These are phyloP conservation scores for Melanostigma gelatinosum DNA, from an alignment of 2,113 vertebrate genomes.

Conservation along the genomic window DNA sequence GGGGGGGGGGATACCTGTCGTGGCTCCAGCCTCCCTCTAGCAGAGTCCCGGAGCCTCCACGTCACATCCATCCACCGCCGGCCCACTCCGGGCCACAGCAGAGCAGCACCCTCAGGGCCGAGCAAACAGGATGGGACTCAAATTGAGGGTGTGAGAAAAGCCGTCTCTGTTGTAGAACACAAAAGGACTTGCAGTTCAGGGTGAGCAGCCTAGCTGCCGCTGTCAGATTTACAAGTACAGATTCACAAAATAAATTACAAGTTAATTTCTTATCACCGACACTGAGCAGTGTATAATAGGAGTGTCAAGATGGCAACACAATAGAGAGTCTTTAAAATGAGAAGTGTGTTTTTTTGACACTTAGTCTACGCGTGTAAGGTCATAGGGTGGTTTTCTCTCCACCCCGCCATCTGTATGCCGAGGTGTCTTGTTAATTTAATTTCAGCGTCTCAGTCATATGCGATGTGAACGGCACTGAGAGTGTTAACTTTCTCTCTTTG, in stretches of 20 bases:
- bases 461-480: conserved; percentile 46
- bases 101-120: conserved; percentile 53
- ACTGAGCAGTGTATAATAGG: conserved; percentile 6
- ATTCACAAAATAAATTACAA: conserved; percentile 13
- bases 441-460: conserved; percentile 65
- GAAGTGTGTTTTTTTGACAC: conserved; percentile 39
- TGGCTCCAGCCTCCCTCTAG: conserved; percentile 72
- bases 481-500: conserved; percentile 67
- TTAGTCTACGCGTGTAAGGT: conserved; percentile 52
- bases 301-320: conserved; percentile 31
- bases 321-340: conserved; percentile 36
- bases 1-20: conserved; percentile 84
- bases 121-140: conserved; percentile 75
- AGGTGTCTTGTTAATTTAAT: conserved; percentile 71
- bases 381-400: conserved; percentile 60
- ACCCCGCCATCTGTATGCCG: conserved; percentile 59
- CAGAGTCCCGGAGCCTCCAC: conserved; percentile 65
- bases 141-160: conserved; percentile 74
- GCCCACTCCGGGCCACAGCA: conserved; percentile 42
- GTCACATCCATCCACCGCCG: conserved; percentile 72
- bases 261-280: conserved; percentile 21
- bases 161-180: conserved; percentile 51
- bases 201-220: conserved; percentile 19
- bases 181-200: conserved; percentile 43
- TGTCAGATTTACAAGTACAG: conserved; percentile 39